Evolutionary conservation across 2,888 invertebrate genomes (phyloP).

Genomic region (Trichopria drosophilae): DNA sequence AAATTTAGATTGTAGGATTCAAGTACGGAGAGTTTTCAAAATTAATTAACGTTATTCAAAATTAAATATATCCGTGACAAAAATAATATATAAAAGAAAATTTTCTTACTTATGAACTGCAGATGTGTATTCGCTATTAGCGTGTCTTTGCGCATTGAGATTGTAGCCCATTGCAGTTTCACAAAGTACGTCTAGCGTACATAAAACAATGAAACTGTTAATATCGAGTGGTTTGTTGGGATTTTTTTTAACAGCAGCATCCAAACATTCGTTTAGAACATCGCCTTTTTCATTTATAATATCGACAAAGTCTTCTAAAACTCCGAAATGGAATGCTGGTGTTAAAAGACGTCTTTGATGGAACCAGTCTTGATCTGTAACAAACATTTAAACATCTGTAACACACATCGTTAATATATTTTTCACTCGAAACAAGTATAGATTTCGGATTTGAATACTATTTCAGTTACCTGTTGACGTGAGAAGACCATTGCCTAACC

Average conservation of each 20-base stretch:
- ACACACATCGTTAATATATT: too few species aligned
- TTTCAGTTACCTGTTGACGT: conserved; percentile 58
- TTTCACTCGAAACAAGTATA: not conserved
- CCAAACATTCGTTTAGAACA: conserved; percentile 56
- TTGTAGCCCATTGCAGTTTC: conserved; percentile 70
- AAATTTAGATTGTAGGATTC: too few species aligned
- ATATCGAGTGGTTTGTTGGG: conserved; percentile 56
- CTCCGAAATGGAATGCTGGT: conserved; percentile 62
- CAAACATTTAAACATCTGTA: not conserved
- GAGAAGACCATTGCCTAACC: conserved; percentile 60
- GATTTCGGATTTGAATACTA: not conserved
- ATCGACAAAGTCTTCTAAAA: conserved; percentile 60
- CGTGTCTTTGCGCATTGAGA: conserved; percentile 60
- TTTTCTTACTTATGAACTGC: conserved; percentile 60
- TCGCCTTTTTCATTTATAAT: conserved; percentile 60
- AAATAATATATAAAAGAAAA: too few species aligned
- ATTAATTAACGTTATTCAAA: too few species aligned
- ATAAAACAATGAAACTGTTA: conserved; percentile 60
- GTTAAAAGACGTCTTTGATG: conserved; percentile 62
- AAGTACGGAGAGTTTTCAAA: too few species aligned
- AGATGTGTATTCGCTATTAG: conserved; percentile 60
- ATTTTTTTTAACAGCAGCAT: conserved; percentile 32
- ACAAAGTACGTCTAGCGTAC: conserved; percentile 61
- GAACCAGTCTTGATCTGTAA: conserved; percentile 60
- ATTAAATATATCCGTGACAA: too few species aligned